Evolutionary conservation across 2,888 invertebrate species (phyloP), one percentile per base, ranked within the genome.

Genomic region (Glaucopsyche alexis): DNA sequence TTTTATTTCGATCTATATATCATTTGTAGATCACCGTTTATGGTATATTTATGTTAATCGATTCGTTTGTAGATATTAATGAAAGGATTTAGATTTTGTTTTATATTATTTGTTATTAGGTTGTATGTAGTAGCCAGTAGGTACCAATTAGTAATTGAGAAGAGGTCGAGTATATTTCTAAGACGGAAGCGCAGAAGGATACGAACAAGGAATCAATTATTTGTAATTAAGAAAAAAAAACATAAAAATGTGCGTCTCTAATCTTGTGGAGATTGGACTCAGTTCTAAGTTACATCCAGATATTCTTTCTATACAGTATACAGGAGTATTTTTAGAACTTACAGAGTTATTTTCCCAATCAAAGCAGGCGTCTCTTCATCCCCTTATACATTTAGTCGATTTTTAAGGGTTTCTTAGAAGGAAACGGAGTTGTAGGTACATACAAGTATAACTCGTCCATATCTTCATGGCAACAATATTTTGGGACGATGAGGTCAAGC

Each of bases 31-130:
- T 29, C 60, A 14, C 29, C 60, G 38, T 60, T 29, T 60, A 60
- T 29, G 60, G 60, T 60, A 38, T 60, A 13, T 60, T 60, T 60
- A 60, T 60, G 29, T 60, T 60, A 60, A 60, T 60, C 60, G 60
- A 60, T 60, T 60, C 38, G 60, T 38, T 13, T 47, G 47, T 47
- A 38, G 29, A 14, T 13, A 38, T 29, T 38, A 60, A 60, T 60
- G 29, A 60, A 60, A 60, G 60, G 29, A 60, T 60, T 60, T 29
- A 60, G 55, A 55, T 16, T 13, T 60, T 60, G 2, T 38, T 1
- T 7, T 60, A 38, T 47, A 13, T 47, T 47, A 47, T 47, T 47
- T 52, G 9, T 8, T 52, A 8, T 52, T 6, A 19, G 55, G 19
- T n/a, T n/a, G n/a, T n/a, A n/a, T n/a, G n/a, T 55, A 55, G 19